Conservation (phyloP, 2,113 vertebrate genomes). For the Tachuris rubrigastra region DNA sequence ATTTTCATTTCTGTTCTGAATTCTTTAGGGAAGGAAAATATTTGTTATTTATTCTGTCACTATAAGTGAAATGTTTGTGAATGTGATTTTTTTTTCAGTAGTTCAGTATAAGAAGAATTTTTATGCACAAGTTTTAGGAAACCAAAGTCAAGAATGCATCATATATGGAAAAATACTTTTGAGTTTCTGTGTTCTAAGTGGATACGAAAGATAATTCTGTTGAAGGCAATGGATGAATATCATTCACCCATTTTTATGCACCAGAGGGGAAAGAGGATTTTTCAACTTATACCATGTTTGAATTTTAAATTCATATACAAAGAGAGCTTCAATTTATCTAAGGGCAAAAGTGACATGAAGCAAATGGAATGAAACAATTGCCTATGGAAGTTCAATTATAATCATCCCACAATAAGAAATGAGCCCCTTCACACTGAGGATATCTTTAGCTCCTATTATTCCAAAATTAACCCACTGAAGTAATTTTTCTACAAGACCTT, state of each 20-base stretch:
- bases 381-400: background rate
- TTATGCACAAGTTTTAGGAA: background rate
- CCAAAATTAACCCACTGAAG: background rate
- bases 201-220: background rate
- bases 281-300: background rate
- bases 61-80: background rate
- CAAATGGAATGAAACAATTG: background rate
- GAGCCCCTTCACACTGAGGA: fast-evolving
- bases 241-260: background rate
- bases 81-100: background rate
- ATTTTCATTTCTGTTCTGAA: background rate
- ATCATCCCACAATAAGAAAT: background rate
- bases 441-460: background rate
- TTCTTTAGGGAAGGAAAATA: background rate
- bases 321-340: background rate
- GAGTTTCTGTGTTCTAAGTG: background rate
- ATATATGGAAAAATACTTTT: background rate
- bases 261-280: background rate
- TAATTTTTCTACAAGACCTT: background rate
- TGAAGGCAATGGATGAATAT: background rate
- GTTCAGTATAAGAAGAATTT: background rate
- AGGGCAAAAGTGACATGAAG: background rate
- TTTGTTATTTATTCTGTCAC: background rate
- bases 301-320: background rate
- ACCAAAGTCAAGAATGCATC: background rate